phyloP scores from a whole-genome alignment of 2,888 invertebrate species.

The Pseudeuparius sepicola region DNA sequence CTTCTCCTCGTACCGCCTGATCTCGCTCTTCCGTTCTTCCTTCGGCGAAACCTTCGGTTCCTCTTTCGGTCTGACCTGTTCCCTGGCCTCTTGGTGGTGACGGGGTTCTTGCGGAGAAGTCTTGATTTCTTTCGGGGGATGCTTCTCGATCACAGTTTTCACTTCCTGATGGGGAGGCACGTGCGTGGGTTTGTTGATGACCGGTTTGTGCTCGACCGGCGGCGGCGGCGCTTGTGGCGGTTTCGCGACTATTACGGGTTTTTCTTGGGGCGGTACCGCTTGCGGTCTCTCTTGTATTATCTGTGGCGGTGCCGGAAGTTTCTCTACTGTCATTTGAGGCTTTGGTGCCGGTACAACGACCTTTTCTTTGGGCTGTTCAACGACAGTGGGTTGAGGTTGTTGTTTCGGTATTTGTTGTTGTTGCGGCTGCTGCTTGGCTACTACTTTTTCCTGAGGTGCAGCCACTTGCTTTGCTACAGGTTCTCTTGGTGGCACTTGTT shows the following conservation, averaged over 20 bases:
- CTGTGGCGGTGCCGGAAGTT: conserved; percentile 1
- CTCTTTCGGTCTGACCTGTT: conserved; percentile 35
- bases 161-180: conserved; percentile 16
- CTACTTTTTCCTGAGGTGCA: conserved; percentile 11
- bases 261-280: background rate
- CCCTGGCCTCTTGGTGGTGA: conserved; percentile 35
- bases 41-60: conserved; percentile 39
- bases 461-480: conserved; percentile 5
- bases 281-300: conserved; percentile 8
- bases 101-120: conserved; percentile 38
- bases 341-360: background rate
- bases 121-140: conserved; percentile 40
- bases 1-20: conserved; percentile 33
- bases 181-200: no score
- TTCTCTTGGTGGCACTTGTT: conserved; percentile 10
- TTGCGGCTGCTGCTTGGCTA: background rate
- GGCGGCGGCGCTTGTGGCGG: no score
- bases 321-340: conserved; percentile 3
- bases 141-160: conserved; percentile 37
- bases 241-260: conserved; percentile 6
- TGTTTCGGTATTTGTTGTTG: conserved; percentile 7
- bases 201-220: no score
- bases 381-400: conserved; percentile 9
- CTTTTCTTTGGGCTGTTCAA: background rate
- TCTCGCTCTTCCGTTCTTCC: conserved; percentile 34